Evolutionary conservation across 2,888 invertebrate species (phyloP), one percentile per base, ranked within the genome.

Genomic region (Congeria kusceri): DNA sequence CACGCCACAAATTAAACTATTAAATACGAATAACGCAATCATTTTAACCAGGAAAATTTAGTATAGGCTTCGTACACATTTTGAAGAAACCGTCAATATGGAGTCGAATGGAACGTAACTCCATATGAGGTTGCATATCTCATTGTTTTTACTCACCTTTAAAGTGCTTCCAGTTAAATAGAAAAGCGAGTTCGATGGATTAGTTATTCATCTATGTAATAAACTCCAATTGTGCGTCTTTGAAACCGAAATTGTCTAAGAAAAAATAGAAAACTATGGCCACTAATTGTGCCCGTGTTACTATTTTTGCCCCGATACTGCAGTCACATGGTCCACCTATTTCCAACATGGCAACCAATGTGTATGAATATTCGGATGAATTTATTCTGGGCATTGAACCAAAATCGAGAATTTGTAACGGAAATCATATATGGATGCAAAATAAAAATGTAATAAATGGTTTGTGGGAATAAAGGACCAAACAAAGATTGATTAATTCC

Each of bases 301-400:
- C 82, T 79, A 79, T 76, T 83, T 83, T 83, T 79, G 82, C 82
- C 78, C 82, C 77, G 83, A 85, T 83, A 83, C 84, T 73, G 77
- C 72, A 88, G 87, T 89, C 89, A 89, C 89, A 89, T 89, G 89
- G 87, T 85, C 85, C 85, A 84, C 69, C 77, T 77, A 82, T 83
- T 86, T 89, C 87, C 88, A 89, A 89, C 89, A 89, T 89, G 89
- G 89, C 89, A 89, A 89, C 89, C 89, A 75, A 75, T 83, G 82
- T 85, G 83, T 83, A 81, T 58, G 82, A 80, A 56, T 59, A 47
- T 27, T 46, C 44, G 39, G 39, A 39, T 39, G 39, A 39, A 39
- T 39, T 39, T 39, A 39, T 57, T 29, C 27, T 56, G 56, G n/a
- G 7, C 56, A 23, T 56, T 25, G 3, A 23, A 25, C 23, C 27